Percentiles rank a stretch among this genome's conserved stretches.
phyloP scores from a whole-genome alignment of 2,113 vertebrate genomes.

The human region GRCh38 chr17:37813001-37813500 shows the following conservation, averaged over 20 bases:
- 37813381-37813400: too few relatives aligned
- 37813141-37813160: neutral
- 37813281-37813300: neutral
- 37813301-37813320: neutral
- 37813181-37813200: neutral
- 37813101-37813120: neutral
- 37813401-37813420: too few relatives aligned
- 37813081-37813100: neutral
- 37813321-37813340: neutral
- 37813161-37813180: neutral
- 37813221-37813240: neutral
- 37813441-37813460: too few relatives aligned
- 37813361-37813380: neutral
- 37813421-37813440: too few relatives aligned
- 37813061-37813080: neutral
- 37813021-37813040: neutral
- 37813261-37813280: neutral
- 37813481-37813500: too few relatives aligned
- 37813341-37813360: neutral
- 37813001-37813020: neutral
- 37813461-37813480: too few relatives aligned
- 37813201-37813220: neutral
- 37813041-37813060: neutral
- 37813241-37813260: neutral
- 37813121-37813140: neutral